Evolutionary conservation across 2,888 invertebrate species (phyloP).

Genomic region (Lasioglossum pauxillum): DNA sequence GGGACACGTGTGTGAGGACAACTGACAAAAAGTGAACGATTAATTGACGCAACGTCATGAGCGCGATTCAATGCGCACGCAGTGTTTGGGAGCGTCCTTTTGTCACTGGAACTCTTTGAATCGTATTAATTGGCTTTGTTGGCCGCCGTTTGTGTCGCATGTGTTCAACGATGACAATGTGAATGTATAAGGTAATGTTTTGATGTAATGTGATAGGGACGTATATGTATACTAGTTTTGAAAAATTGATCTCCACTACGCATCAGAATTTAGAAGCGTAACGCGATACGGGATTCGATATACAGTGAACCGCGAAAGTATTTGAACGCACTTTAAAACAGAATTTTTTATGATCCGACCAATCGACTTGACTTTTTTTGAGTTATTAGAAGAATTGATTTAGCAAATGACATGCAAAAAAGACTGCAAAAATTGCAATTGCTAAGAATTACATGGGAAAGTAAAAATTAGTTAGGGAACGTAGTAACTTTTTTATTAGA

Average conservation of each 20-base stretch:
- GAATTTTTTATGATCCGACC: too few relatives aligned
- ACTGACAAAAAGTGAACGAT: background rate
- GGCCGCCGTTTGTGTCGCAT: background rate
- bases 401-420: too few relatives aligned
- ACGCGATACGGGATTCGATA: too few relatives aligned
- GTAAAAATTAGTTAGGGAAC: too few relatives aligned
- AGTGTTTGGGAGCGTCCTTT: background rate
- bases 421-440: too few relatives aligned
- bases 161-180: background rate
- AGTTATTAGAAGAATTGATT: too few relatives aligned
- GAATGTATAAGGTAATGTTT: background rate
- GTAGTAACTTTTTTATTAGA: too few relatives aligned
- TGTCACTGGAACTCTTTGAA: background rate
- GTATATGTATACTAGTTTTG: background rate
- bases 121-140: background rate
- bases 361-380: too few relatives aligned
- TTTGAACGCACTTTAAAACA: too few relatives aligned
- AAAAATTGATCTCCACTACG: background rate
- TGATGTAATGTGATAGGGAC: background rate
- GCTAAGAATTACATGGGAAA: too few relatives aligned
- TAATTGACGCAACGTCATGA: background rate
- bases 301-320: too few relatives aligned
- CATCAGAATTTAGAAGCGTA: background rate
- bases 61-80: background rate
- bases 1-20: background rate